Evolutionary conservation across 2,113 vertebrate genomes (phyloP).

Genomic region (Sylvia atricapilla): DNA sequence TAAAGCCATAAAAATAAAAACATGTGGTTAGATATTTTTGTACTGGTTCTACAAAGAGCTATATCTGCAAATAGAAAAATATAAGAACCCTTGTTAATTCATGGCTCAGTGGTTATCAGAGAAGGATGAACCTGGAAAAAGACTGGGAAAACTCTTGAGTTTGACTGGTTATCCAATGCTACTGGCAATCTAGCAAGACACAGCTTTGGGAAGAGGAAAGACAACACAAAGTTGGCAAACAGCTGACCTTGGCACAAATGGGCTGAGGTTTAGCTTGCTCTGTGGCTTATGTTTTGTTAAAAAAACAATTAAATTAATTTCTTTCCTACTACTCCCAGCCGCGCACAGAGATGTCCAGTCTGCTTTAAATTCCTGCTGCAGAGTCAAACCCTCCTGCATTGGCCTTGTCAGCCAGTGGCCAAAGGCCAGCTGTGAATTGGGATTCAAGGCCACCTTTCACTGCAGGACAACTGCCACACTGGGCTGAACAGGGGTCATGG

Average conservation of each 20-base stretch:
- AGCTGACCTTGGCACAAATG: background rate
- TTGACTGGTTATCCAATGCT: background rate
- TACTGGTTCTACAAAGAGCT: constrained; percentile 40
- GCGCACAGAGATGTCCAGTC: background rate
- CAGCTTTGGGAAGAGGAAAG: accelerated
- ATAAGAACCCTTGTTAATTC: constrained; percentile 39
- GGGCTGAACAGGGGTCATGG: accelerated
- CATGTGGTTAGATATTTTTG: constrained; percentile 26
- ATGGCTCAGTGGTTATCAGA: constrained; percentile 67
- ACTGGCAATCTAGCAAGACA: background rate
- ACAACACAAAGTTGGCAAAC: background rate
- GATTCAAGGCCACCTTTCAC: background rate
- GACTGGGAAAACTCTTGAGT: background rate
- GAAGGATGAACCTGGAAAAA: constrained; percentile 9
- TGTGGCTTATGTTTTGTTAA: background rate
- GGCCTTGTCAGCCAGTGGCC: accelerated
- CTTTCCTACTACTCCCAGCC: background rate
- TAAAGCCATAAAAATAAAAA: constrained; percentile 61
- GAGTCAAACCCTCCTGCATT: accelerated
- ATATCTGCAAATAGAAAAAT: constrained; percentile 55
- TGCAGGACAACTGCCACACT: background rate
- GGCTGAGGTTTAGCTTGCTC: background rate
- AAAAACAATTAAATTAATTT: background rate
- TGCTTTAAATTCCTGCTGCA: background rate
- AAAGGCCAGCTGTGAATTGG: background rate